Evolutionary conservation across 2,888 invertebrate species (phyloP), one percentile per base, ranked within the genome.

Genomic region (Melinopterus prodromus): DNA sequence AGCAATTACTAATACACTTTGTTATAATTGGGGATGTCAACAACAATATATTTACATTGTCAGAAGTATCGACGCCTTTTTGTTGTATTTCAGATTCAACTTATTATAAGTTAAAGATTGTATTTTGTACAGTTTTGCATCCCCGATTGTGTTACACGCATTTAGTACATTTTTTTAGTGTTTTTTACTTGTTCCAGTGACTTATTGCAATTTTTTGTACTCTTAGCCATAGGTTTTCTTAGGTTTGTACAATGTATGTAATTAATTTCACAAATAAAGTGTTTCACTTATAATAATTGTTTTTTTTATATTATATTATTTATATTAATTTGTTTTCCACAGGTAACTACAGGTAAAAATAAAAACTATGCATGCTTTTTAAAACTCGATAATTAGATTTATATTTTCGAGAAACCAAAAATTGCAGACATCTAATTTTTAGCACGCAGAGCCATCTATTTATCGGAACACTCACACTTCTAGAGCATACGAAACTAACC

Each of bases 211-310:
- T 53, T 53, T 53, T 53, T 53, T 53, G 12, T 53, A 26, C 53
- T 53, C 12, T 53, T 9, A 12, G 1, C 53, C 7, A 53, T 53
- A 53, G 53, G 7, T 53, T 53, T 53, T 53, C 12, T 53, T 53
- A 53, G 53, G 53, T 53, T 53, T 53, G 2, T 53, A 53, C 12
- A 53, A 3, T 53, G 53, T 53, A 53, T 53, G 53, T 53, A 53
- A 53, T 53, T 53, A 53, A 53, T 53, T 53, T 53, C 53, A 53
- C 53, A 53, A 53, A 53, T 53, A 53, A 53, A 53, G 53, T 53
- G 53, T 53, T 53, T 53, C 53, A 53, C 53, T 53, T 53, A 12
- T 12, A 53, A 53, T 53, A 12, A 9, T 53, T 7, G 7, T 53
- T 53, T 53, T 53, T 53, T 1, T 53, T 53, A 2, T 53, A 53